Evolutionary conservation across 2,113 vertebrate genomes (phyloP).

Genomic region (Crotalus viridis): DNA sequence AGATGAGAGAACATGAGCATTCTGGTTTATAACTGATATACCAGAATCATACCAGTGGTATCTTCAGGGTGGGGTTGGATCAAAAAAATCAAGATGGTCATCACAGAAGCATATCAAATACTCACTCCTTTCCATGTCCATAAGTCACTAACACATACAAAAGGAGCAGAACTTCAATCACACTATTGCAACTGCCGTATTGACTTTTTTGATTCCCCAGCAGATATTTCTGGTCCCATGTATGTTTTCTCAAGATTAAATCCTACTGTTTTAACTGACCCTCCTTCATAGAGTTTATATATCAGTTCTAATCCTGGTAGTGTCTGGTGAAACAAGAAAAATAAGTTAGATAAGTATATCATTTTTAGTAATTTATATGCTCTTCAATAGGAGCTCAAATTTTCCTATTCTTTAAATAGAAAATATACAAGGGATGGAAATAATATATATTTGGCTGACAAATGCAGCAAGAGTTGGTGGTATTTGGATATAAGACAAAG

Average conservation of each 20-base stretch:
- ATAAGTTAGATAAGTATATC: neutral
- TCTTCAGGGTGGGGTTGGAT: neutral
- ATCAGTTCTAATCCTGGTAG: neutral
- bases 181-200: neutral
- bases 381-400: neutral
- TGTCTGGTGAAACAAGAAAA: neutral
- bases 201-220: neutral
- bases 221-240: neutral
- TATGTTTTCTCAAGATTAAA: neutral
- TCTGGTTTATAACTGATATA: neutral
- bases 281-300: neutral
- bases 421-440: neutral
- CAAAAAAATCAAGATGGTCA: neutral
- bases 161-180: neutral
- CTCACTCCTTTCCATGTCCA: neutral
- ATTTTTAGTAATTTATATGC: neutral
- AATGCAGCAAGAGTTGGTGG: neutral
- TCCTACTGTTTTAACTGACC: neutral
- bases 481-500: constrained; percentile 22
- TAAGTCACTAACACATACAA: neutral
- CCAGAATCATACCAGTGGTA: neutral
- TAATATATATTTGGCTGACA: constrained; percentile 7
- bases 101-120: neutral
- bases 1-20: neutral
- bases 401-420: neutral